A percentile compares a stretch with the other conserved stretches of the same genome.
phyloP scores from a whole-genome alignment of 2,888 invertebrate genomes.

The Andrena fulva region DNA sequence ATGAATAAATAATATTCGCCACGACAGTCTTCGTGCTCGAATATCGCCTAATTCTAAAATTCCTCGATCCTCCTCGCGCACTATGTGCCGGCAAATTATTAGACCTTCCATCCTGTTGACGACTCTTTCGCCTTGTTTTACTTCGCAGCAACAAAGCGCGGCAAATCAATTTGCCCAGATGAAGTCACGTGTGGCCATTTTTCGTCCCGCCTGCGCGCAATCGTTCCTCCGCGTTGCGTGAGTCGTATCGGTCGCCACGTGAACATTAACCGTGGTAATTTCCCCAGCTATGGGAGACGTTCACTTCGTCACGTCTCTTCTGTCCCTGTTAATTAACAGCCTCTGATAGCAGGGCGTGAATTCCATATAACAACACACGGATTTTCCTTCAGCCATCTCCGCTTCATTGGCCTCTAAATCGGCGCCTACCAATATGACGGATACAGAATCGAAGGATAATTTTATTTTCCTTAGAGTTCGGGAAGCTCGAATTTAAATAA shows the following conservation, averaged over 20 bases:
- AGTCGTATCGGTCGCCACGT: slow-evolving; percentile 40
- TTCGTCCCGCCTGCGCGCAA: slow-evolving; percentile 20
- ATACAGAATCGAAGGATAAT: no score
- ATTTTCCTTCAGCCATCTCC: no score
- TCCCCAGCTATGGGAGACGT: slow-evolving; percentile 56
- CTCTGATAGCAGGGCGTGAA: slow-evolving; percentile 24
- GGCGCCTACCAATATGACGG: no score
- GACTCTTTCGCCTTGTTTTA: neutral
- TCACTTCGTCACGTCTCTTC: slow-evolving; percentile 29
- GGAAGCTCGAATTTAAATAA: no score
- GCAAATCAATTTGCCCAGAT: slow-evolving; percentile 19
- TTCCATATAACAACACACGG: slow-evolving; percentile 5
- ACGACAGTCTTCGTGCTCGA: no score
- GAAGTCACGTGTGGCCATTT: slow-evolving; percentile 7
- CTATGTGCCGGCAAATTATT: no score
- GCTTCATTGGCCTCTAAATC: no score
- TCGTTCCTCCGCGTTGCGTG: slow-evolving; percentile 33
- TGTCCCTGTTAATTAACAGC: slow-evolving; percentile 30
- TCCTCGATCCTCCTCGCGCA: no score
- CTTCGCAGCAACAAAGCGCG: neutral
- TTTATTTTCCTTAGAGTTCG: no score
- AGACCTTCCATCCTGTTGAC: no score
- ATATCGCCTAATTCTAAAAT: no score
- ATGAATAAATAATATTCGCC: no score
- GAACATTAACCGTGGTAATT: slow-evolving; percentile 75